These are phyloP conservation scores for Chironex yamaguchii DNA, from an alignment of 30 jellyfish, hydroid and myxozoan genomes.

Conservation along the genomic window DNA sequence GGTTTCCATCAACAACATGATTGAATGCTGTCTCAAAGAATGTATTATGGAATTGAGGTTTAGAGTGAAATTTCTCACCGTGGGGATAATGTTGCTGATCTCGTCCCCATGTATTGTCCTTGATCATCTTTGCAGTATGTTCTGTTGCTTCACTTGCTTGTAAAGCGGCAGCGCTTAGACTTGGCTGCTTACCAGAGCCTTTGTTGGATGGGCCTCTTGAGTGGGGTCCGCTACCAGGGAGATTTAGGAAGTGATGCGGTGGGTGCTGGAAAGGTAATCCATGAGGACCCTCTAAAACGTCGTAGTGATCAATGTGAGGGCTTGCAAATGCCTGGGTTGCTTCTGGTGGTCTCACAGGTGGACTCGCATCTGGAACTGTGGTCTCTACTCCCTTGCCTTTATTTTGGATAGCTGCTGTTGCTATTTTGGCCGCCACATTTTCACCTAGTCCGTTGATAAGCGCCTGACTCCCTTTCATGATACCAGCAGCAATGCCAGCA, in stretches of 20 bases:
- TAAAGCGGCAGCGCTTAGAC: slow-evolving; percentile 76
- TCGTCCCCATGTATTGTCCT: slow-evolving; percentile 75
- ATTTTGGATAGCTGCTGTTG: neutral
- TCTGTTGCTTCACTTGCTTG: slow-evolving; percentile 81
- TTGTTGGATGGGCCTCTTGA: slow-evolving; percentile 1
- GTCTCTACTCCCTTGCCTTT: neutral
- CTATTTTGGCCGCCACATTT: slow-evolving; percentile 14
- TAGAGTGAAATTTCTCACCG: slow-evolving; percentile 33
- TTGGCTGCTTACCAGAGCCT: slow-evolving; percentile 1
- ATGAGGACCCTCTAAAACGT: neutral
- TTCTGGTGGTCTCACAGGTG: neutral
- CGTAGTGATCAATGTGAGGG: neutral
- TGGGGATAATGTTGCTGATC: neutral
- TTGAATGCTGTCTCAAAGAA: slow-evolving; percentile 76
- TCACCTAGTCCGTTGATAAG: neutral
- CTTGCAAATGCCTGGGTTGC: neutral
- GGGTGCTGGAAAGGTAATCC: neutral
- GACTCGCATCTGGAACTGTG: neutral
- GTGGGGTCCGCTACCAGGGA: neutral
- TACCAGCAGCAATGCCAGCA: neutral
- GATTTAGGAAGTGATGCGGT: neutral
- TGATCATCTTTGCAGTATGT: slow-evolving; percentile 75
- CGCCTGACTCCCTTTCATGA: neutral
- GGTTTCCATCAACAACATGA: slow-evolving; percentile 70
- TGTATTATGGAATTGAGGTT: slow-evolving; percentile 51